A percentile compares a stretch with the other conserved stretches of the same genome.
These are phyloP conservation scores for Tupiocoris notatus DNA, from an alignment of 2,888 invertebrate genomes.

Conservation along the genomic window DNA sequence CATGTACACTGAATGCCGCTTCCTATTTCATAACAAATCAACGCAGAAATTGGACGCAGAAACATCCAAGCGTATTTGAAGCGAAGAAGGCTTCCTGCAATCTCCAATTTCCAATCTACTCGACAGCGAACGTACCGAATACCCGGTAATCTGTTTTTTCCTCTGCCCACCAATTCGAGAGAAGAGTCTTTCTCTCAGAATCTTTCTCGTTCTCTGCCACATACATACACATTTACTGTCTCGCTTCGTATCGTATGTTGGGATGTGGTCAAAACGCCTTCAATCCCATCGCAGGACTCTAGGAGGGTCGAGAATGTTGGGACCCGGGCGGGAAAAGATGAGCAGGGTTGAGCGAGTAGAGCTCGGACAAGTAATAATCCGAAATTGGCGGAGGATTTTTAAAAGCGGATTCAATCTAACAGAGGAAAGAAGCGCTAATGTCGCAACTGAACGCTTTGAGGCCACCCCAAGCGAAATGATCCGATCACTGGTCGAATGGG, in stretches of 20 bases:
- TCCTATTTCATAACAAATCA: neutral
- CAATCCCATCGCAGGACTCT: neutral
- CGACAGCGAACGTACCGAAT: neutral
- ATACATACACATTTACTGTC: neutral
- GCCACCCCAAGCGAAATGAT: constrained; percentile 35
- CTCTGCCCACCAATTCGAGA: neutral
- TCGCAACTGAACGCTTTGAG: constrained; percentile 23
- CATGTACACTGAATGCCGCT: too few relatives aligned
- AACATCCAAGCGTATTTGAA: neutral
- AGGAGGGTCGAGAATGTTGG: neutral
- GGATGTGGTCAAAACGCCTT: too few relatives aligned
- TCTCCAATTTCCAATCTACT: neutral
- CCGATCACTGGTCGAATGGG: constrained; percentile 19
- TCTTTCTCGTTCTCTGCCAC: neutral
- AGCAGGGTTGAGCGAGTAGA: constrained; percentile 7
- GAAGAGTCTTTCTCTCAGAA: neutral
- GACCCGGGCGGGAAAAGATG: neutral
- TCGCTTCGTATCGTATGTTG: neutral
- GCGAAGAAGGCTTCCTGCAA: neutral
- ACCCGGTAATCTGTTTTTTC: neutral
- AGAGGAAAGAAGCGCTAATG: constrained; percentile 16
- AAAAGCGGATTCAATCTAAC: constrained; percentile 36
- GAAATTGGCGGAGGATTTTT: constrained; percentile 37
- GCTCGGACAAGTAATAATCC: constrained; percentile 31
- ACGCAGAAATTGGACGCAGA: neutral